Evolutionary conservation across 2,113 vertebrate species (phyloP).

Genomic region (Eulacestoma nigropectus): DNA sequence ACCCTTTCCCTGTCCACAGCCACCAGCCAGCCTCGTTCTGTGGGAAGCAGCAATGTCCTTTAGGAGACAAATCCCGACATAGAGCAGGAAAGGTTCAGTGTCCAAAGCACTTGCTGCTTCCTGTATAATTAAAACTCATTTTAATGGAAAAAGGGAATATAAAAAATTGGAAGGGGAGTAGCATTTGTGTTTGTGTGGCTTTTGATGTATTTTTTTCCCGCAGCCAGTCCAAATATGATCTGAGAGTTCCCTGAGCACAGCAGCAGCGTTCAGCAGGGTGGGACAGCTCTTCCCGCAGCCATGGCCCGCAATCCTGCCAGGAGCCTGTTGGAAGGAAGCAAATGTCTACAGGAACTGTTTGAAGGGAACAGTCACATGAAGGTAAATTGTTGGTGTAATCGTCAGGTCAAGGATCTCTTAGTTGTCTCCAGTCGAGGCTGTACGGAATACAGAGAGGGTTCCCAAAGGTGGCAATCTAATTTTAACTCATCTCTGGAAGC

Average conservation of each 20-base stretch:
- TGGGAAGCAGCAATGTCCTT: not conserved
- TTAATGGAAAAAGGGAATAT: not conserved
- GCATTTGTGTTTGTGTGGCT: not conserved
- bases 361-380: not conserved
- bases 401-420: not conserved
- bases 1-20: rapidly evolving
- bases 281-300: not conserved
- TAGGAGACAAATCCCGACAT: rapidly evolving
- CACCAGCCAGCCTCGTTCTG: rapidly evolving
- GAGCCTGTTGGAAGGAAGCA: not conserved
- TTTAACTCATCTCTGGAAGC: not conserved
- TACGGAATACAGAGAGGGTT: not conserved
- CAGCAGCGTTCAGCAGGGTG: not conserved
- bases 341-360: rapidly evolving
- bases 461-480: not conserved
- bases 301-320: rapidly evolving
- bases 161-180: not conserved
- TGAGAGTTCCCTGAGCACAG: not conserved
- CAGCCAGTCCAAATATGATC: not conserved
- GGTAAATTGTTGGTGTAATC: not conserved
- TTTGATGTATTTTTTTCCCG: not conserved
- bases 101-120: not conserved
- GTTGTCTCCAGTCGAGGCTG: rapidly evolving
- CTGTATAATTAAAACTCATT: not conserved
- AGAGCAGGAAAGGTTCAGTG: not conserved